phyloP scores from a whole-genome alignment of 2,888 invertebrate species.

The Chrysolina haemoptera region DNA sequence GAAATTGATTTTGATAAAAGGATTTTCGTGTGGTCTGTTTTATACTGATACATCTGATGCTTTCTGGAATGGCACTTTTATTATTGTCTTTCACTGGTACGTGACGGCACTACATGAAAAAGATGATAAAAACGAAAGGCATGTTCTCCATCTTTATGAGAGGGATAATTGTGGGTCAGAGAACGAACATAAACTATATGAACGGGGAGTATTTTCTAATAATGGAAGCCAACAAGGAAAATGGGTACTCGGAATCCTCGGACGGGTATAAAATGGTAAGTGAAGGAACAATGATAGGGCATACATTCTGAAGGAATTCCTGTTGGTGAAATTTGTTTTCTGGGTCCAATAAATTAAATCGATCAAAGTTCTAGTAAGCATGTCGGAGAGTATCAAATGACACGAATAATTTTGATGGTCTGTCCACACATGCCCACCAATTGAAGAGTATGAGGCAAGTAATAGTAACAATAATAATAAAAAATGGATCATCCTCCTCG shows the following conservation, averaged over 20 bases:
- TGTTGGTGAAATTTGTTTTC: no score
- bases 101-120: conserved; percentile 23
- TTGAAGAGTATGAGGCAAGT: no score
- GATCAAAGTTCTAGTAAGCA: no score
- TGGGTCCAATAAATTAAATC: no score
- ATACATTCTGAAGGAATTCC: no score
- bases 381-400: no score
- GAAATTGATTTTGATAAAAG: conserved; percentile 31
- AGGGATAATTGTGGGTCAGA: conserved; percentile 1
- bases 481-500: no score
- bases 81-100: conserved; percentile 11
- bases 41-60: conserved; percentile 26
- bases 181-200: neutral
- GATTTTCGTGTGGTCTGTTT: conserved; percentile 22
- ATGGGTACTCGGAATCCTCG: neutral
- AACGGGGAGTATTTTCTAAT: neutral
- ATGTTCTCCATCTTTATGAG: conserved; percentile 19
- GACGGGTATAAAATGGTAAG: neutral
- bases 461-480: no score
- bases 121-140: conserved; percentile 23
- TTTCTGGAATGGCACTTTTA: conserved; percentile 21
- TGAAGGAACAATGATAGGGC: neutral
- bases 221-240: neutral
- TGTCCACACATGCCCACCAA: no score
- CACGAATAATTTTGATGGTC: no score